Evolutionary conservation across 2,113 vertebrate genomes (phyloP), one percentile per base, ranked within the genome.

Genomic region (Rissa tridactyla): DNA sequence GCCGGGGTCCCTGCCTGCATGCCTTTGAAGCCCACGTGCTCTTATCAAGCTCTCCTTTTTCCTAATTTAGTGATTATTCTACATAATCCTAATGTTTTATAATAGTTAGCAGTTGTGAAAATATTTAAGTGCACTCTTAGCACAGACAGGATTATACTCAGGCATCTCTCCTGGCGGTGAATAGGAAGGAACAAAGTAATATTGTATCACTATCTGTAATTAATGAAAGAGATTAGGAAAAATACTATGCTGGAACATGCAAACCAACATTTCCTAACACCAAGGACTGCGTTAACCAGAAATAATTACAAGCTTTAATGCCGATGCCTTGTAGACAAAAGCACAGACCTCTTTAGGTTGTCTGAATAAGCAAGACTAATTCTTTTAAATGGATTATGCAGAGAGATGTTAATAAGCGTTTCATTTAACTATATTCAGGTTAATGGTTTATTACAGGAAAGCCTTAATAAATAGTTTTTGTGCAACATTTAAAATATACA

Each of bases 191-290:
- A 64, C 73, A 91, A 91, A 94, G 84, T 73, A n/a, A 51, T 90
- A 92, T 96, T 91, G 29, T 94, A 94, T 96, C 95, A n/a, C 88
- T 95, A 64, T 91, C 95, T 89, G 93, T 97, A 96, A 93, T 97
- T 97, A 97, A 95, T 88, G 94, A 91, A 92, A 23, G 91, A 95
- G 92, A 97, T 97, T 95, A 97, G 91, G 81, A 80, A 77, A 80
- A 94, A 91, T 70, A 77, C 91, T 21, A 54, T 26, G 71, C 71
- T 75, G 78, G 40, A 88, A 91, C 36, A 21, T 54, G 93, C 75
- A 73, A 91, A 82, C 81, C 96, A 85, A 64, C 96, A 46, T 72
- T 92, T 70, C 83, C 94, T 29, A 91, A 76, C 77, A 62, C 79
- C 84, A 2, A 87, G 92, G 80, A 55, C 88, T 80, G 86, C 90